Base-by-base conservation (phyloP, 2,888 invertebrate genomes). In the Tinea pellionella region DNA sequence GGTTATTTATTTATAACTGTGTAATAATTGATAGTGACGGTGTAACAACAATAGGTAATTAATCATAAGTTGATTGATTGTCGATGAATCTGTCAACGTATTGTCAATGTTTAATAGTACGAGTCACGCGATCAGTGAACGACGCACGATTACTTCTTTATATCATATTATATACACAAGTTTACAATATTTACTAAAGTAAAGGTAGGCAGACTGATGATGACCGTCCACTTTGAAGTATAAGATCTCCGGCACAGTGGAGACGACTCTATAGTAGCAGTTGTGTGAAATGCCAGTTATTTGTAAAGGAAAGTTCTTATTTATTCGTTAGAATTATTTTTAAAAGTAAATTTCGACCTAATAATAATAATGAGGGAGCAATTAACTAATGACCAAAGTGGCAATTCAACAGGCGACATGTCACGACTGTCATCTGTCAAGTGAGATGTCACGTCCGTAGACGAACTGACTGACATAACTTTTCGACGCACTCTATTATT, bases 401-500 rank as follows among this genome's bases (percentile, higher is more conserved):
- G 71, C 71, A 68, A 63, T 64, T 64, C 64, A 53, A 24, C 53
- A 24, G 32, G 32, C 57, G 59, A 30, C 58, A 32, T 19, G 59
- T 59, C 19, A 18, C 15, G 32, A 16, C 57, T 57, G 57, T 57
- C 59, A 59, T 30, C 16, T 67, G 69, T 69, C 70, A 72, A 67
- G 67, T 68, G 71, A 69, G 77, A 75, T 74, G 66, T 68, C 67
- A 66, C 59, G 67, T 56, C 58, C 67, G 65, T 63, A 19, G 42
- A 43, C 42, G 30, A 24, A 19, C 53, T 12, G 61, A 65, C 67
- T 68, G 68, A 70, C 71, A 71, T 73, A 78, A 79, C 75, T 79
- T 80, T 80, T 79, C 75, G 73, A 74, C 76, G 73, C 71, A 69
- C 72, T 70, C 74, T 69, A 74, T 74, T 73, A 70, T 71, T 55